Evolutionary conservation across 2,797 vertebrate species (phyloP), one percentile per base, ranked within the genome.

Genomic region (Spinus olivaceus): DNA sequence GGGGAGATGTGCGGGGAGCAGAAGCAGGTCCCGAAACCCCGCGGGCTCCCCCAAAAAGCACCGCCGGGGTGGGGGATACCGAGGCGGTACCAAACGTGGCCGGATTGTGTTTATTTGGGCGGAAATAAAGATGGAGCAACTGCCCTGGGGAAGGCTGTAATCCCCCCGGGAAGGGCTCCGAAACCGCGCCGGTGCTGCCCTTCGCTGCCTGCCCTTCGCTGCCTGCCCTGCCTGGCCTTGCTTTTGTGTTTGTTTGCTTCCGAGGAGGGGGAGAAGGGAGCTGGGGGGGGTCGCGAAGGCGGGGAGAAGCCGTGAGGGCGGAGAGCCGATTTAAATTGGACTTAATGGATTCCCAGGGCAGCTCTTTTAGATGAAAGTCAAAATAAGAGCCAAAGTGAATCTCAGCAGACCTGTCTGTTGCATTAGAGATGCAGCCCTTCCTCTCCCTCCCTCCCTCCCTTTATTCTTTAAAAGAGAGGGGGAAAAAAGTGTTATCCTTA

Each of bases 311-410:
- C 56, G 35, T 39, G 94, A 93, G 94, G 91, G 85, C 78, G 95
- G 94, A 90, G 92, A 96, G 87, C 59, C 94, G 47, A 83, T 96
- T 96, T 96, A 97, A 96, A 97, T 91, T 94, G 94, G 95, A 92
- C 95, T 96, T 97, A 96, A 95, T 97, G 97, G 92, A 95, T 97
- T 96, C 89, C 97, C 95, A 95, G 94, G 95, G 95, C 94, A 85
- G 88, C 93, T 88, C 79, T 91, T 92, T 91, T 86, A 92, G 91
- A 95, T 96, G 86, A 95, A 97, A 97, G 97, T 97, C 96, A 96
- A 97, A 96, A 96, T 96, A 96, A 96, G 96, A 96, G 96, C 95
- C 95, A 93, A 91, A 96, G 95, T 87, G 91, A 96, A 96, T 96
- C 96, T 97, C 96, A 82, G 93, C 95, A 95, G 96, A 95, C 94